Percentiles rank a stretch among this genome's conserved stretches.
These are phyloP conservation scores for Guaruba guarouba DNA, from an alignment of 2,113 vertebrate genomes.

Conservation along the genomic window DNA sequence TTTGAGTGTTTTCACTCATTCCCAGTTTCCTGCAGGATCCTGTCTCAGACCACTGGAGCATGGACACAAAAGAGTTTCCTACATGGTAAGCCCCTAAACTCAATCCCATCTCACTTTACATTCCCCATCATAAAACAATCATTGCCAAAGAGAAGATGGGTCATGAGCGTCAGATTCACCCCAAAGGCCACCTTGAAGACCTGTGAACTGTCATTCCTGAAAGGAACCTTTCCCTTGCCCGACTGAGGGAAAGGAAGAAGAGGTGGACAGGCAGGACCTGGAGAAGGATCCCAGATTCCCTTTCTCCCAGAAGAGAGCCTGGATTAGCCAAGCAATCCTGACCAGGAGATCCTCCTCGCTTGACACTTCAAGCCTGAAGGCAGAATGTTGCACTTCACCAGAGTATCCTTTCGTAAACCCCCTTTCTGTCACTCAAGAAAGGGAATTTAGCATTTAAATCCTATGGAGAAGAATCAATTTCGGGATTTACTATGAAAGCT, in stretches of 20 bases:
- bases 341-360: neutral
- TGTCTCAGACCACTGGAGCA: accelerated
- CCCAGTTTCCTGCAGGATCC: neutral
- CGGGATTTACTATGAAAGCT: neutral
- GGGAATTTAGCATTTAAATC: neutral
- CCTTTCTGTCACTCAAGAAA: neutral
- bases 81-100: accelerated
- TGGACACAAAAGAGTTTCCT: accelerated
- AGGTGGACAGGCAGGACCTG: neutral
- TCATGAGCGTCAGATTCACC: neutral
- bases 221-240: neutral
- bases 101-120: neutral
- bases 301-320: no score
- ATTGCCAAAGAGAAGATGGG: neutral
- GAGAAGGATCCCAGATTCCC: neutral
- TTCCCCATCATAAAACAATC: neutral
- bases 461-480: neutral
- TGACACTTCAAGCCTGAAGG: neutral
- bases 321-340: neutral
- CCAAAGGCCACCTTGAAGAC: neutral
- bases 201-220: neutral
- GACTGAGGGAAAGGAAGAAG: neutral
- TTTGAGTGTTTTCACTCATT: neutral
- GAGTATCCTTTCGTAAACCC: neutral
- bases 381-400: accelerated